Evolutionary conservation across 2,113 vertebrate genomes (phyloP), one percentile per base, ranked within the genome.

Genomic region (Bufo gargarizans): DNA sequence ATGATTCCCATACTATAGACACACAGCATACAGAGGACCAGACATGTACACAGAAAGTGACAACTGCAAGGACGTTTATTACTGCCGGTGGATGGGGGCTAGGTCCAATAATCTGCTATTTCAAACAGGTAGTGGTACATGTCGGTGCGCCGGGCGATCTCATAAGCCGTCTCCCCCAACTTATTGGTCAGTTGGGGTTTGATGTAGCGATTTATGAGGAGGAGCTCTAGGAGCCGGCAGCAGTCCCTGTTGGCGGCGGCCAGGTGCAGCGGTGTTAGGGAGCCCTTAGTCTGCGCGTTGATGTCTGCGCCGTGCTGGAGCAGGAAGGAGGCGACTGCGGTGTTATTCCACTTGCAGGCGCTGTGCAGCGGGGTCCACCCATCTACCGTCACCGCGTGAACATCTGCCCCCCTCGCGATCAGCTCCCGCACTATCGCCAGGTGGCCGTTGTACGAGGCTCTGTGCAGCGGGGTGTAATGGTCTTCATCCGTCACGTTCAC

Each of bases 291-390:
- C 91, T 97, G 96, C 0, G 96, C 96, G 0, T 99, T 99, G 91
- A 99, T 93, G 58, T 97, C 95, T 0, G 97, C 97, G 0, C 97
- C 97, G 2, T 95, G 95, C 77, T 94, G 97, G 2, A 99, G 96
- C 20, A 99, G 92, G 89, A 96, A 95, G 0, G 95, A 97, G 0
- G 96, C 98, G 84, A 98, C 95, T 0, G 89, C n/a, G 0, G 95
- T 93, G 8, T 96, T 96, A 89, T 97, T 97, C 98, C 98, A 99
- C 87, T 97, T 96, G 82, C 97, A 99, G 43, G 98, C 97, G 0
- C 98, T 99, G 93, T 99, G 98, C 86, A 99, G 95, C 0, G 98
- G 97, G 0, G 97, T 99, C 98, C 98, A 99, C 81, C 97, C 97
- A 0, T 99, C 98, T 2, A 96, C 91, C 0, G 98, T 99, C 80